Conservation (phyloP, 2,113 vertebrate species). For the Indicator maculatus region DNA sequence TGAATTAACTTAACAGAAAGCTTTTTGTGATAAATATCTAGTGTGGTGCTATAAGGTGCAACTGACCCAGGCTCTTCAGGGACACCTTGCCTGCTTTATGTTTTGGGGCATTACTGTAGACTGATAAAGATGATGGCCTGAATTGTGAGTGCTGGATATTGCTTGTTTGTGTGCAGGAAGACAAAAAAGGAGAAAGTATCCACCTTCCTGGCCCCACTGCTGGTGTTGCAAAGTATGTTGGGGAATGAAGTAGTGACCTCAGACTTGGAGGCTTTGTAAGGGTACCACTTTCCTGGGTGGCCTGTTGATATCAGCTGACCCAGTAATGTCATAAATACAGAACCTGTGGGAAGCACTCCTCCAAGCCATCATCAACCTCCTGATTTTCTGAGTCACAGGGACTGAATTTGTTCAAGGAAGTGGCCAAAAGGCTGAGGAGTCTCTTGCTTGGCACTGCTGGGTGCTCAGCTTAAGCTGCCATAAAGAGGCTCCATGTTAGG, state of each 20-base stretch:
- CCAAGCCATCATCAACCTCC: not conserved
- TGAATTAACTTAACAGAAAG: conserved; percentile 36
- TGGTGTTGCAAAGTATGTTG: not conserved
- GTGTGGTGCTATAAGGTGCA: not conserved
- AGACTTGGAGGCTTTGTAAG: not conserved
- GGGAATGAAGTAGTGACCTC: not conserved
- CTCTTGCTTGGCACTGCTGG: not conserved
- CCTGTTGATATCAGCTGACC: too few relatives aligned
- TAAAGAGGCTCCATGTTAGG: not conserved
- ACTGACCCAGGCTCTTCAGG: not conserved
- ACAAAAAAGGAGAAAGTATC: not conserved
- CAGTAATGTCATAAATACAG: not conserved
- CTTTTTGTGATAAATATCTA: conserved; percentile 35
- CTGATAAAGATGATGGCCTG: not conserved
- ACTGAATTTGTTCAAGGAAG: not conserved
- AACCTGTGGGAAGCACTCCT: not conserved
- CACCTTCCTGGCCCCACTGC: not conserved
- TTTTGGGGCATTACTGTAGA: not conserved
- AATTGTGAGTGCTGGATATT: not conserved
- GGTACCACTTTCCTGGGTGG: too few relatives aligned
- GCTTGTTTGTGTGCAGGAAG: not conserved
- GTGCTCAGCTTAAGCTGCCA: not conserved
- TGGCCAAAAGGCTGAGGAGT: not conserved
- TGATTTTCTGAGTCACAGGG: not conserved
- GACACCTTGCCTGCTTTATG: not conserved